These are phyloP conservation scores for Panagrolaimus sp. DNA, from an alignment of 1,140 invertebrate species.

Conservation along the genomic window DNA sequence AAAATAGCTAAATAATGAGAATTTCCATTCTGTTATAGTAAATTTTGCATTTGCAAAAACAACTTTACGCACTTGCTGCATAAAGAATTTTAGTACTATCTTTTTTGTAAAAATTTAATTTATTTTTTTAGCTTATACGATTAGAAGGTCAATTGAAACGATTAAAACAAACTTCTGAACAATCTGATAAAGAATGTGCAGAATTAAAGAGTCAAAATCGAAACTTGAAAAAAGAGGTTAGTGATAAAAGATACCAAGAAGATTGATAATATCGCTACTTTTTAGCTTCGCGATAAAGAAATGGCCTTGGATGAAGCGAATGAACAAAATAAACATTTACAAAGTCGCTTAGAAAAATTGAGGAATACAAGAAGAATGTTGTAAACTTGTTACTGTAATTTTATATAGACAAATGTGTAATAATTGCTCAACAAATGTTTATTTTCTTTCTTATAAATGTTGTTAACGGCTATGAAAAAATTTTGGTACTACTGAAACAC, in stretches of 20 bases:
- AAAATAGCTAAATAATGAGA: too few relatives aligned
- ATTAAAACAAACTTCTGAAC: conserved; percentile 83
- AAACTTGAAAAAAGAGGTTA: conserved; percentile 88
- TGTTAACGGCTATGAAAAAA: too few relatives aligned
- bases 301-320: conserved; percentile 92
- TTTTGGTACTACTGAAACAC: too few relatives aligned
- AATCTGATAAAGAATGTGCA: conserved; percentile 86
- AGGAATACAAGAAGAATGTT: conserved; percentile 69
- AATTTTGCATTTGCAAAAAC: too few relatives aligned
- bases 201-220: conserved; percentile 89
- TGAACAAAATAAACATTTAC: conserved; percentile 89
- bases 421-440: too few relatives aligned
- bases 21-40: too few relatives aligned
- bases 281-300: conserved; percentile 84
- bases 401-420: too few relatives aligned
- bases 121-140: conserved; percentile 71
- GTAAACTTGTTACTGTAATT: too few relatives aligned
- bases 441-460: too few relatives aligned
- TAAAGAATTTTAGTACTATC: too few relatives aligned
- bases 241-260: conserved; percentile 25
- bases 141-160: conserved; percentile 89
- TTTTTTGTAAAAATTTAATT: too few relatives aligned
- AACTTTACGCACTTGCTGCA: too few relatives aligned
- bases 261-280: conserved; percentile 30
- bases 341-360: conserved; percentile 90